Evolutionary conservation across 2,888 invertebrate genomes (phyloP).

Genomic region (Macrosoma leucophasiata): DNA sequence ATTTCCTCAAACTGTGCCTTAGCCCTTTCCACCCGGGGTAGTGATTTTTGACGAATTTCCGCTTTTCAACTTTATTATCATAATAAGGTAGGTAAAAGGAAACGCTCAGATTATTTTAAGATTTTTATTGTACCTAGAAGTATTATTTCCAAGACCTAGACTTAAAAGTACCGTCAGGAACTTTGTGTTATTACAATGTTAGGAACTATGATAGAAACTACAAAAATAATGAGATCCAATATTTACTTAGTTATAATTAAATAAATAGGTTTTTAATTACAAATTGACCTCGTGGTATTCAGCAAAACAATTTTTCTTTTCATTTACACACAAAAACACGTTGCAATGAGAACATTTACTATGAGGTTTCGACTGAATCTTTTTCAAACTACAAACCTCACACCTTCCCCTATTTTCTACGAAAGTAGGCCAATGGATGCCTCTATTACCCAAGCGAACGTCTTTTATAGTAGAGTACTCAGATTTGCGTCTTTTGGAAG

Average conservation of each 20-base stretch:
- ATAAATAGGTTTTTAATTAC: slow-evolving; percentile 22
- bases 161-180: slow-evolving; percentile 26
- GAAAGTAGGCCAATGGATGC: slow-evolving; percentile 30
- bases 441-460: slow-evolving; percentile 29
- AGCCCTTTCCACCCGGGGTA: no score
- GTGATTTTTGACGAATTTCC: slow-evolving; percentile 23
- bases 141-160: slow-evolving; percentile 27
- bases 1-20: slow-evolving; percentile 18
- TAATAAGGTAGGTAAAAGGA: slow-evolving; percentile 22
- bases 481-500: slow-evolving; percentile 26
- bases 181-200: slow-evolving; percentile 24
- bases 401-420: slow-evolving; percentile 26
- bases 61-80: slow-evolving; percentile 21
- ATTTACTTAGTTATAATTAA: slow-evolving; percentile 23
- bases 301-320: slow-evolving; percentile 27
- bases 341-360: slow-evolving; percentile 24
- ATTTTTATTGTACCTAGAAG: slow-evolving; percentile 30
- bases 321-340: slow-evolving; percentile 25
- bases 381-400: slow-evolving; percentile 29
- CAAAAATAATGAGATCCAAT: slow-evolving; percentile 24
- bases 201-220: slow-evolving; percentile 26
- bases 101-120: slow-evolving; percentile 22
- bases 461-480: slow-evolving; percentile 27
- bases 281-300: slow-evolving; percentile 24
- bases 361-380: slow-evolving; percentile 29